Percentiles rank a stretch among this genome's conserved stretches.
Evolutionary conservation across 1,140 invertebrate genomes (phyloP).

Genomic region (Lethrus apterus): DNA sequence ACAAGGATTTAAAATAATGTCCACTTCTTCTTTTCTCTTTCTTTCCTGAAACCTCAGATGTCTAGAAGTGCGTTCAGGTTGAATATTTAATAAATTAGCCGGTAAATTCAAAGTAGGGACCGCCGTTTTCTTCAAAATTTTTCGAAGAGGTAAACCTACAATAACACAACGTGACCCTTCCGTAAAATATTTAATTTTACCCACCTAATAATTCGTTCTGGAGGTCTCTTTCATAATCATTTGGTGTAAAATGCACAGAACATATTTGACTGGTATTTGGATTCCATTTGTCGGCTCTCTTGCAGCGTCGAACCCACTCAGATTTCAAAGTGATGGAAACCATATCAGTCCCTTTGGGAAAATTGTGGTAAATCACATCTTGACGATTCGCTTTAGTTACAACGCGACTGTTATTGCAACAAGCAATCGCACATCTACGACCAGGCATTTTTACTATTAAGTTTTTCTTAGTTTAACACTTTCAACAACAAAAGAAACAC

Average conservation of each 20-base stretch:
- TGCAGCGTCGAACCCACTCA: conserved; percentile 17
- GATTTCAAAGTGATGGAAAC: not conserved
- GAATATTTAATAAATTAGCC: not conserved
- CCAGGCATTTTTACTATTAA: conserved; percentile 17
- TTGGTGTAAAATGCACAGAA: conserved; percentile 8
- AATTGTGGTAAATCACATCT: conserved; percentile 13
- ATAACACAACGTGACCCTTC: not conserved
- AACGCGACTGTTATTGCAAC: conserved; percentile 14
- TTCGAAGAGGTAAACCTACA: conserved; percentile 2
- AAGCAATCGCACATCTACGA: conserved; percentile 8
- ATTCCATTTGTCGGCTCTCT: conserved; percentile 12
- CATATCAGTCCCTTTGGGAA: conserved; percentile 12
- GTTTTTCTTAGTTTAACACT: too few species aligned
- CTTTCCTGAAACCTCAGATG: not conserved
- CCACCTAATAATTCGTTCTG: conserved; percentile 15
- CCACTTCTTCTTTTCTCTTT: not conserved
- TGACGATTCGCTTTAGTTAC: not conserved
- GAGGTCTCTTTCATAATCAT: conserved; percentile 16
- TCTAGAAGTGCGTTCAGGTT: not conserved
- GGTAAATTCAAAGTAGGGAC: conserved; percentile 11
- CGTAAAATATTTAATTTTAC: not conserved
- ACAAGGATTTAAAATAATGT: too few species aligned
- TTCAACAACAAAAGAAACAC: too few species aligned
- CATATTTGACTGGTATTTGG: conserved; percentile 15
- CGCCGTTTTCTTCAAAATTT: not conserved